Conservation (phyloP, 2,888 invertebrate species). For the Cabera pusaria region DNA sequence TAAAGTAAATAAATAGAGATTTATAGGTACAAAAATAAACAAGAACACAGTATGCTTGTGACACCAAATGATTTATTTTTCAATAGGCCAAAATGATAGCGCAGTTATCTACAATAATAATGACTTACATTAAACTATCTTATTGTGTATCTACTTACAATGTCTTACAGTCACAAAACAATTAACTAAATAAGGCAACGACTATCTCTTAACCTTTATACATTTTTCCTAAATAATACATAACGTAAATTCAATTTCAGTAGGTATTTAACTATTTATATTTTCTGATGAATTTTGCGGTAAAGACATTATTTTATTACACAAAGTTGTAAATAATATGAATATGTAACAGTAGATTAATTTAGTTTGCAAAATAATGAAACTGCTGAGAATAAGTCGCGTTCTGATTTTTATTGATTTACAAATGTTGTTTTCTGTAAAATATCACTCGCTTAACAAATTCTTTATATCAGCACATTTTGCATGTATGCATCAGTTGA, state of each 20-base stretch:
- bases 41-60: conserved; percentile 50
- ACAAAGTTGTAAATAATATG: conserved; percentile 39
- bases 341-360: conserved; percentile 35
- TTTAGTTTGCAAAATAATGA: conserved; percentile 11
- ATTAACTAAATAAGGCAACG: conserved; percentile 83
- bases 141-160: conserved; percentile 76
- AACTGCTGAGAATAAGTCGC: no score
- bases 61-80: conserved; percentile 82
- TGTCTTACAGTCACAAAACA: conserved; percentile 80
- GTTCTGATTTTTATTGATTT: no score
- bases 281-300: no score
- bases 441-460: no score
- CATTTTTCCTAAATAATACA: conserved; percentile 55
- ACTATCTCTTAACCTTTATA: conserved; percentile 76
- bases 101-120: conserved; percentile 79
- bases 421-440: no score
- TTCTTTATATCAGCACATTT: conserved; percentile 13
- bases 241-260: conserved; percentile 17
- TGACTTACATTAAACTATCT: conserved; percentile 74
- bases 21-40: no score
- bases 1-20: no score
- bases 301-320: no score
- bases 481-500: conserved; percentile 20
- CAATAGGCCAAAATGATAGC: conserved; percentile 82
- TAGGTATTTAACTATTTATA: conserved; percentile 15